Conservation (phyloP, 2,888 invertebrate species). For the Diplolepis rosae region DNA sequence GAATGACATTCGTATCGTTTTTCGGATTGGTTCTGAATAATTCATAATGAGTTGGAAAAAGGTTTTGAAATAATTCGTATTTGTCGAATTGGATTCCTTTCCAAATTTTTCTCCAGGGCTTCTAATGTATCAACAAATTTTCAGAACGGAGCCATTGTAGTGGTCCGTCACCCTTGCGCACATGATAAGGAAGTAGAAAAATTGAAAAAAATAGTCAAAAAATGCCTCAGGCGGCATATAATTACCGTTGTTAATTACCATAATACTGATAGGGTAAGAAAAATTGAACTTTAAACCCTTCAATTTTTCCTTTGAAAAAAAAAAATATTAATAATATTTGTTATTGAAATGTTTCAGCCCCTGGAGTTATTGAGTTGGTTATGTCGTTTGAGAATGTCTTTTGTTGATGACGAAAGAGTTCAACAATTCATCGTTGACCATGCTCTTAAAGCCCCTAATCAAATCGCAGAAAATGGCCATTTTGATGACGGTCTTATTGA, state of each 20-base stretch:
- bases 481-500: constrained; percentile 74
- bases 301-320: constrained; percentile 23
- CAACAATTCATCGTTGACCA: constrained; percentile 79
- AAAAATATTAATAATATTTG: background rate
- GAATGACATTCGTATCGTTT: too few relatives aligned
- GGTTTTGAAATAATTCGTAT: too few relatives aligned
- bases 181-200: constrained; percentile 78
- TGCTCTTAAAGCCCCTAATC: constrained; percentile 76
- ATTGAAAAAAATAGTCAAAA: constrained; percentile 78
- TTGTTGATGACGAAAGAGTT: constrained; percentile 77
- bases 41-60: too few relatives aligned
- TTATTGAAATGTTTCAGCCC: constrained; percentile 75
- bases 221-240: constrained; percentile 84
- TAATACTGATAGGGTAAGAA: constrained; percentile 77
- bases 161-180: constrained; percentile 92
- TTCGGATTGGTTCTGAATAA: too few relatives aligned
- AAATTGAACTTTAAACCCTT: constrained; percentile 1
- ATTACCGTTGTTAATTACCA: constrained; percentile 82
- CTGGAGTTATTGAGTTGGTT: constrained; percentile 86
- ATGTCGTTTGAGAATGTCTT: constrained; percentile 81
- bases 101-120: constrained; percentile 14
- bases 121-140: constrained; percentile 43
- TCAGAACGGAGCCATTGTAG: constrained; percentile 86
- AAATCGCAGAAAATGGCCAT: constrained; percentile 73
- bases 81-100: constrained; percentile 27